Evolutionary conservation across 2,113 vertebrate genomes (phyloP).

Genomic region (Gila orcuttii): DNA sequence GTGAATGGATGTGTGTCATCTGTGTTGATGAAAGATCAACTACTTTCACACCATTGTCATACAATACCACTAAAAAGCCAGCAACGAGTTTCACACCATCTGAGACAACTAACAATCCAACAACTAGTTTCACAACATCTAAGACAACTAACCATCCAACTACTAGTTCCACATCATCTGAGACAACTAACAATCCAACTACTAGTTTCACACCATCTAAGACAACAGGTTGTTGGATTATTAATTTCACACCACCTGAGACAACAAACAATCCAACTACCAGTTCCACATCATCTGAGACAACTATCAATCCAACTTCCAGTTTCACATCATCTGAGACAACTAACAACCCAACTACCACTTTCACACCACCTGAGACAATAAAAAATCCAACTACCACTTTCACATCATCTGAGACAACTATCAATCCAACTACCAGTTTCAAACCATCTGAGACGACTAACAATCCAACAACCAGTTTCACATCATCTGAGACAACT

Average conservation of each 20-base stretch:
- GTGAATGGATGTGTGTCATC: background rate
- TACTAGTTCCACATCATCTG: background rate
- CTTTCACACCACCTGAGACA: background rate
- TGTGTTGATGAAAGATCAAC: background rate
- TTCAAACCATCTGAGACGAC: background rate
- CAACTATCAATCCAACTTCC: background rate
- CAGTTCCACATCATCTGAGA: background rate
- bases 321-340: background rate
- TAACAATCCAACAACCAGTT: too few relatives aligned
- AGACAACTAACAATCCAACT: too few relatives aligned
- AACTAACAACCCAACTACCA: background rate
- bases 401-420: background rate
- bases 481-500: too few relatives aligned
- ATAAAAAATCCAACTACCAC: rapidly evolving
- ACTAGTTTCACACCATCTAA: too few relatives aligned
- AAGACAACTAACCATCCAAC: too few relatives aligned
- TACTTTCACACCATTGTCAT: background rate
- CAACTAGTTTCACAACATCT: too few relatives aligned
- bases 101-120: too few relatives aligned
- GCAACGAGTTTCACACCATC: too few relatives aligned
- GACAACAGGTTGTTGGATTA: too few relatives aligned
- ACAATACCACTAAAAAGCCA: background rate
- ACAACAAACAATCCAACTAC: background rate
- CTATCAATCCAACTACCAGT: background rate
- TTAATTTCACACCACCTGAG: too few relatives aligned